phyloP scores from a whole-genome alignment of 2,113 vertebrate species.

The Caranx ignobilis region DNA sequence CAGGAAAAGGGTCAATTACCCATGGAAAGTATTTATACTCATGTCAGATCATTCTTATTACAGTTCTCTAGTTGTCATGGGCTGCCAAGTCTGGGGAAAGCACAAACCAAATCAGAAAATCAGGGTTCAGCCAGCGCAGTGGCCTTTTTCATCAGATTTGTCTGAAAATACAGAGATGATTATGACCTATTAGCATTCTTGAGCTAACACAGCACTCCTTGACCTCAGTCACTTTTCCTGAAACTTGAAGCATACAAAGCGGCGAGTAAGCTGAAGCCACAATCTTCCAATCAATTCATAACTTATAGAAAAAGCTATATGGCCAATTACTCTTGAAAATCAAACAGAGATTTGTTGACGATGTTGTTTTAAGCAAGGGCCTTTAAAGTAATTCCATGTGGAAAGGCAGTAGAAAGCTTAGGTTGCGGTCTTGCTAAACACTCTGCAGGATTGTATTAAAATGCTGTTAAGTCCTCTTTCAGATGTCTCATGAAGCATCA shows the following conservation, averaged over 20 bases:
- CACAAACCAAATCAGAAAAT: slow-evolving; percentile 80
- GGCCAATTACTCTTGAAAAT: slow-evolving; percentile 17
- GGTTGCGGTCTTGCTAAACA: slow-evolving; percentile 14
- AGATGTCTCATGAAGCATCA: slow-evolving; percentile 14
- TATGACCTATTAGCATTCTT: slow-evolving; percentile 69
- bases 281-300: slow-evolving; percentile 11
- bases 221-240: slow-evolving; percentile 34
- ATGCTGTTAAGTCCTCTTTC: slow-evolving; percentile 9
- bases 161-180: slow-evolving; percentile 64
- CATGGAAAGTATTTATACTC: slow-evolving; percentile 81
- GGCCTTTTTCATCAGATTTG: slow-evolving; percentile 67
- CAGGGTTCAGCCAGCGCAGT: slow-evolving; percentile 49
- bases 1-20: slow-evolving; percentile 84
- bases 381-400: slow-evolving; percentile 17
- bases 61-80: slow-evolving; percentile 68
- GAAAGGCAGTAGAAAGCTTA: background rate
- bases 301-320: slow-evolving; percentile 35
- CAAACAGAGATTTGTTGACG: background rate
- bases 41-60: slow-evolving; percentile 78
- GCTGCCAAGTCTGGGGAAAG: slow-evolving; percentile 82
- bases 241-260: slow-evolving; percentile 7
- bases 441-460: background rate
- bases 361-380: slow-evolving; percentile 4
- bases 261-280: background rate
- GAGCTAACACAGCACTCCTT: slow-evolving; percentile 31